These are phyloP conservation scores for Octodon degus DNA, from an alignment of 2,113 vertebrate species.

Conservation along the genomic window DNA sequence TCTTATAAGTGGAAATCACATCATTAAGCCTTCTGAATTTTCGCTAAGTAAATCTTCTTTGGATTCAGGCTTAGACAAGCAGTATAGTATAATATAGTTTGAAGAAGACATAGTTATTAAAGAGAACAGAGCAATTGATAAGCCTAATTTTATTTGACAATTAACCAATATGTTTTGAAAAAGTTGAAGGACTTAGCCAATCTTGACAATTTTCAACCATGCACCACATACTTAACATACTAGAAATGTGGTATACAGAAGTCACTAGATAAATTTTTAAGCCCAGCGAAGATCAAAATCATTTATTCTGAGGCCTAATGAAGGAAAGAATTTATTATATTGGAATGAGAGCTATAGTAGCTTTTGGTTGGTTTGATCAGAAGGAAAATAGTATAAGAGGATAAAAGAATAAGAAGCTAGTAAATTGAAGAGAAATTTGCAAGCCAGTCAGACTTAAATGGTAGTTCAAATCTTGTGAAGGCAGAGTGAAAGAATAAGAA, in stretches of 20 bases:
- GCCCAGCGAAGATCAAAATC: slow-evolving; percentile 7
- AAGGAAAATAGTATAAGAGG: slow-evolving; percentile 5
- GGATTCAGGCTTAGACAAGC: background rate
- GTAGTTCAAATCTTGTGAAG: background rate
- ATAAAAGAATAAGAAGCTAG: slow-evolving; percentile 28
- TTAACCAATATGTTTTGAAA: slow-evolving; percentile 29
- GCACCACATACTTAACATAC: background rate
- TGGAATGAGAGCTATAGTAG: slow-evolving; percentile 27
- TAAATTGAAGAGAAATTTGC: slow-evolving; percentile 51
- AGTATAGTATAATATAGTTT: background rate
- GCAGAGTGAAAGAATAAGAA: background rate
- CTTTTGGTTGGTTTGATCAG: slow-evolving; percentile 2
- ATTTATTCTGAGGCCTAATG: slow-evolving; percentile 30
- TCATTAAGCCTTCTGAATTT: slow-evolving; percentile 30
- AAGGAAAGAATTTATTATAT: slow-evolving; percentile 2
- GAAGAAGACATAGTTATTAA: slow-evolving; percentile 22
- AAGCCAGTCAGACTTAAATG: background rate
- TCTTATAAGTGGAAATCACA: slow-evolving; percentile 16
- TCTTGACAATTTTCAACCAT: background rate
- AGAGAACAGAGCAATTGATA: background rate
- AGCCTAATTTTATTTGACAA: background rate
- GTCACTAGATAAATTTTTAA: slow-evolving; percentile 25
- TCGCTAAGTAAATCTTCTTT: slow-evolving; percentile 23
- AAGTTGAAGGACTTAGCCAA: background rate
- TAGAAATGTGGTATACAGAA: slow-evolving; percentile 29